Evolutionary conservation across 2,797 vertebrate genomes (phyloP).

Genomic region (Coregonus sp.): DNA sequence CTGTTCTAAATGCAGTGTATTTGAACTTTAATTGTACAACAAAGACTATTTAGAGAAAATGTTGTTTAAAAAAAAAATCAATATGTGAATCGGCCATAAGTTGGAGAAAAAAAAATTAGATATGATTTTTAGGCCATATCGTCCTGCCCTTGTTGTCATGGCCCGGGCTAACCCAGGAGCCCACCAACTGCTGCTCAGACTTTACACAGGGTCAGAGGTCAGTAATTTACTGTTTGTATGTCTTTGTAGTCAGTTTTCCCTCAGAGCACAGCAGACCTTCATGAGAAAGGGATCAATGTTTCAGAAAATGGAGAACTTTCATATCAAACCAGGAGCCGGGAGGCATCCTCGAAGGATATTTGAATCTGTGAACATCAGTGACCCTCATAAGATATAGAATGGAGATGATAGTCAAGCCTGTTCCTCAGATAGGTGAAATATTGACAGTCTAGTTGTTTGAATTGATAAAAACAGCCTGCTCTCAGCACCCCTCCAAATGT

Average conservation of each 20-base stretch:
- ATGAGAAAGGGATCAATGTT: slow-evolving; percentile 62
- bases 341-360: slow-evolving; percentile 68
- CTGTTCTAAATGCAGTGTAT: too few relatives aligned
- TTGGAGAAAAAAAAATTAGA: too few relatives aligned
- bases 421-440: slow-evolving; percentile 55
- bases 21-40: too few relatives aligned
- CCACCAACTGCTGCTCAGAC: slow-evolving; percentile 56
- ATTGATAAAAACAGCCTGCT: slow-evolving; percentile 37
- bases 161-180: slow-evolving; percentile 51
- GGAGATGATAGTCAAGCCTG: slow-evolving; percentile 40
- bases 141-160: slow-evolving; percentile 20
- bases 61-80: too few relatives aligned
- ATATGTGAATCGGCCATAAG: too few relatives aligned
- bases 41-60: too few relatives aligned
- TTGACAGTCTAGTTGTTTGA: slow-evolving; percentile 63
- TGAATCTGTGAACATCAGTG: slow-evolving; percentile 62
- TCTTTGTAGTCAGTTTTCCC: slow-evolving; percentile 66
- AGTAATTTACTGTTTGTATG: slow-evolving; percentile 67
- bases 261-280: slow-evolving; percentile 50
- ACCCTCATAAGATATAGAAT: slow-evolving; percentile 61
- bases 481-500: not conserved
- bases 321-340: slow-evolving; percentile 60
- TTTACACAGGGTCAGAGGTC: slow-evolving; percentile 59
- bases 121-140: too few relatives aligned
- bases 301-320: slow-evolving; percentile 64